Percentiles rank a stretch among this genome's conserved stretches.
phyloP scores from a whole-genome alignment of 2,113 vertebrate species.

The Lipotes vexillifer region DNA sequence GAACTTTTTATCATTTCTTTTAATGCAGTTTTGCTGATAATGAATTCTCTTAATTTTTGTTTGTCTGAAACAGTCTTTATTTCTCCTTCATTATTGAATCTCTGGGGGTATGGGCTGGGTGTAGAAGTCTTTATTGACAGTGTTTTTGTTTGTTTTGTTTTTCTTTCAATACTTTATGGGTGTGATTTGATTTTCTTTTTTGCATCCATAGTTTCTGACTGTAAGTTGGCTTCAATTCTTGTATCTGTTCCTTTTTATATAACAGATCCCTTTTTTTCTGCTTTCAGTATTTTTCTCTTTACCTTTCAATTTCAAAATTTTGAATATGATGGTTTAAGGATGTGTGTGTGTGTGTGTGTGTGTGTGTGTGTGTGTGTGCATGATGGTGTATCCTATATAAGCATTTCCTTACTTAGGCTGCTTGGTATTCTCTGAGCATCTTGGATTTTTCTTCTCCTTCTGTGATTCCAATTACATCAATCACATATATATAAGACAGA shows the following conservation, averaged over 20 bases:
- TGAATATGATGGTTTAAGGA: not conserved
- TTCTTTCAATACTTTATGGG: not conserved
- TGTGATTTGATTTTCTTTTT: not conserved
- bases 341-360: too few species aligned
- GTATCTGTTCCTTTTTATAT: not conserved
- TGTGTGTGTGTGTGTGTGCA: accelerated
- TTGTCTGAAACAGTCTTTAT: not conserved
- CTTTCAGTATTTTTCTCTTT: not conserved
- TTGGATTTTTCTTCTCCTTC: not conserved
- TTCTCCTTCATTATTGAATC: not conserved
- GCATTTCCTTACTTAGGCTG: not conserved
- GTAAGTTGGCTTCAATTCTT: not conserved
- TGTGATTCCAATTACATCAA: not conserved
- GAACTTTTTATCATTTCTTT: not conserved
- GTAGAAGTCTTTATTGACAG: not conserved
- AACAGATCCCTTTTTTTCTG: not conserved
- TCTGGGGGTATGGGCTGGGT: not conserved
- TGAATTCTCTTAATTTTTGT: not conserved
- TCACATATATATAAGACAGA: not conserved
- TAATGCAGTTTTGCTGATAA: not conserved
- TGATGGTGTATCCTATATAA: not conserved
- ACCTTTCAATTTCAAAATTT: not conserved
- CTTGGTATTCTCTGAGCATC: not conserved
- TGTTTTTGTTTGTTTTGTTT: not conserved
- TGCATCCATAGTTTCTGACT: not conserved